A percentile compares a stretch with the other conserved stretches of the same genome.
Conservation (phyloP, 2,797 vertebrate species). For the Epinephelus coioides region DNA sequence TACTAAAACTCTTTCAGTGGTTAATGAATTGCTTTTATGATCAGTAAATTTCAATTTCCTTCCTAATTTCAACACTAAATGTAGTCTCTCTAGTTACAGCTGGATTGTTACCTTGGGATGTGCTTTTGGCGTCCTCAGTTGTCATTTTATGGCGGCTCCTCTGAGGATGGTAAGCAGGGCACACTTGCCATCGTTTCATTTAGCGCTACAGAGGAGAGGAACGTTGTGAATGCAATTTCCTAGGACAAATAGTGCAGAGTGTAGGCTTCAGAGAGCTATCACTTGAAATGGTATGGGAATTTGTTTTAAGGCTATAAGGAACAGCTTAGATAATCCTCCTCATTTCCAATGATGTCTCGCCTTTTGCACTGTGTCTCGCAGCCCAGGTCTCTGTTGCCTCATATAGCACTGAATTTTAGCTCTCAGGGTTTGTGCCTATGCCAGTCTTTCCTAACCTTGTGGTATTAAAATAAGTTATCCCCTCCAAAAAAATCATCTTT, state of each 20-base stretch:
- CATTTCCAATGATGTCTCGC: slow-evolving; percentile 24
- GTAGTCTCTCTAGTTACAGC: background rate
- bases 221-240: slow-evolving; percentile 35
- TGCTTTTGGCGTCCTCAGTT: slow-evolving; percentile 5
- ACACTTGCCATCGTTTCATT: slow-evolving; percentile 23
- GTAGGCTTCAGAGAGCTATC: slow-evolving; percentile 38
- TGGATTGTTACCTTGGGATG: background rate
- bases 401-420: background rate
- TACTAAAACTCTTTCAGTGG: background rate
- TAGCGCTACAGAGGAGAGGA: slow-evolving; percentile 25
- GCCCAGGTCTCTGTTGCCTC: background rate
- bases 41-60: background rate
- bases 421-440: background rate
- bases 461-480: background rate
- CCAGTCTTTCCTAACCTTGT: background rate
- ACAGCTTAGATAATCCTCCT: slow-evolving; percentile 22
- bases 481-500: slow-evolving; percentile 4
- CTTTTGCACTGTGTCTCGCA: slow-evolving; percentile 2
- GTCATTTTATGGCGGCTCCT: slow-evolving; percentile 8
- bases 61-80: background rate
- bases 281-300: slow-evolving; percentile 40
- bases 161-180: background rate
- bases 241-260: slow-evolving; percentile 23
- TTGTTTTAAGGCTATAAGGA: slow-evolving; percentile 36
- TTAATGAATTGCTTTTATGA: slow-evolving; percentile 21